phyloP scores from a whole-genome alignment of 2,113 vertebrate genomes.

The Panthera leo region DNA sequence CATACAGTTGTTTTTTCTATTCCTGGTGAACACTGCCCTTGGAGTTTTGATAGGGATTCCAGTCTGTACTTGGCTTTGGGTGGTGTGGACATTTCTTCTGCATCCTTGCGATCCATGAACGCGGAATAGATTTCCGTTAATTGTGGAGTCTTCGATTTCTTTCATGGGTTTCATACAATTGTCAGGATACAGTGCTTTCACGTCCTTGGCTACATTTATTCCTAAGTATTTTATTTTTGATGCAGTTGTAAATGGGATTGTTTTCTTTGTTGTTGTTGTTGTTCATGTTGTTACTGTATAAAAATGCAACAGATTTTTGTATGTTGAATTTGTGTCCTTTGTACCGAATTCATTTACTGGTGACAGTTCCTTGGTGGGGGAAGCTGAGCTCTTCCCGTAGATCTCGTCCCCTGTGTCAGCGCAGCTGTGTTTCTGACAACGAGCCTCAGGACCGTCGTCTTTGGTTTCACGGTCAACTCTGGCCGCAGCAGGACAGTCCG shows the following conservation, averaged over 20 bases:
- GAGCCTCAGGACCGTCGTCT: not conserved
- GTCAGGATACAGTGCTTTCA: not conserved
- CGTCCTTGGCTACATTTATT: not conserved
- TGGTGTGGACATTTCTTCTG: not conserved
- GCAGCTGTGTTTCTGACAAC: not conserved
- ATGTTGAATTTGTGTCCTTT: not conserved
- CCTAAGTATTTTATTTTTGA: not conserved
- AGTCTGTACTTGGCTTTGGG: not conserved
- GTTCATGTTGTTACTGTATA: not conserved
- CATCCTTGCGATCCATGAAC: not conserved
- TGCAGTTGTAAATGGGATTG: not conserved
- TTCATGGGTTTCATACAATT: not conserved
- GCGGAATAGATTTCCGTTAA: not conserved
- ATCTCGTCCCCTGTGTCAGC: not conserved
- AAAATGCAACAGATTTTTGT: not conserved
- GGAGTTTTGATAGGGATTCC: not conserved
- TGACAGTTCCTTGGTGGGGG: not conserved
- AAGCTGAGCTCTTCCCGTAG: not conserved
- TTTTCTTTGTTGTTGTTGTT: not conserved
- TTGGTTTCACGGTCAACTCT: not conserved
- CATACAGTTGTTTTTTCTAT: not conserved
- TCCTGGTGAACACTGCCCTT: not conserved
- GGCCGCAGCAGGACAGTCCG: fast-evolving
- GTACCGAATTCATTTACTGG: not conserved
- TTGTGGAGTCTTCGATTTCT: not conserved